A percentile compares a stretch with the other conserved stretches of the same genome.
phyloP scores from a whole-genome alignment of 2,113 vertebrate species.

The Neolamprologus fasciatus region DNA sequence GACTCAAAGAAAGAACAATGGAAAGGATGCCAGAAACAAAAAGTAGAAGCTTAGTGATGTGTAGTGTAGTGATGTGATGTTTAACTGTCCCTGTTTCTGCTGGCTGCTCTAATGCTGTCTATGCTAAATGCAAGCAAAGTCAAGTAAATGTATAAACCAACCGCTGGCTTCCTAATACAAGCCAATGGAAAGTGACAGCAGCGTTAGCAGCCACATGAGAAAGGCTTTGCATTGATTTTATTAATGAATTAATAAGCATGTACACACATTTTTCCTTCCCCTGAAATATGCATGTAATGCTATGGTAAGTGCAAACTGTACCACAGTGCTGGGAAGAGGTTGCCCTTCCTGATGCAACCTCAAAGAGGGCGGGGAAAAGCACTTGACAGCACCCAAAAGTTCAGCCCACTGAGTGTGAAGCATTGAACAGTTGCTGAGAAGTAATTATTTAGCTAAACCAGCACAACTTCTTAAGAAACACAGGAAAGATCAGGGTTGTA shows the following conservation, averaged over 20 bases:
- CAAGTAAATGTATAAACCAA: neutral
- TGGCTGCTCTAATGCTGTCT: neutral
- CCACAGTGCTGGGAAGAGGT: neutral
- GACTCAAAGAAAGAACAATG: neutral
- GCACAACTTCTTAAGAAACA: neutral
- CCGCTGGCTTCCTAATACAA: neutral
- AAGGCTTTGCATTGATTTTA: neutral
- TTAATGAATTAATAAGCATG: neutral
- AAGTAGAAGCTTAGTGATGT: neutral
- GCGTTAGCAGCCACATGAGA: neutral
- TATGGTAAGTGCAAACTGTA: neutral
- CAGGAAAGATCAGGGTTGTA: neutral
- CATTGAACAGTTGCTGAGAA: neutral
- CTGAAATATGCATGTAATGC: neutral
- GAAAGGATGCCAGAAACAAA: neutral
- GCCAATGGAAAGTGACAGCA: neutral
- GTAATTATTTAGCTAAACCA: neutral
- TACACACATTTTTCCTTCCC: neutral
- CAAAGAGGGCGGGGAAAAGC: neutral
- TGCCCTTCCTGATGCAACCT: neutral
- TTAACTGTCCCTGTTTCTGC: neutral
- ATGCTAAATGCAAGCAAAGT: neutral
- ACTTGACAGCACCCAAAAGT: neutral
- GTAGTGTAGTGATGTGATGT: neutral
- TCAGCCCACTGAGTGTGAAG: neutral